Conservation (phyloP, 2,113 vertebrate genomes). For the Gobiocypris rarus region DNA sequence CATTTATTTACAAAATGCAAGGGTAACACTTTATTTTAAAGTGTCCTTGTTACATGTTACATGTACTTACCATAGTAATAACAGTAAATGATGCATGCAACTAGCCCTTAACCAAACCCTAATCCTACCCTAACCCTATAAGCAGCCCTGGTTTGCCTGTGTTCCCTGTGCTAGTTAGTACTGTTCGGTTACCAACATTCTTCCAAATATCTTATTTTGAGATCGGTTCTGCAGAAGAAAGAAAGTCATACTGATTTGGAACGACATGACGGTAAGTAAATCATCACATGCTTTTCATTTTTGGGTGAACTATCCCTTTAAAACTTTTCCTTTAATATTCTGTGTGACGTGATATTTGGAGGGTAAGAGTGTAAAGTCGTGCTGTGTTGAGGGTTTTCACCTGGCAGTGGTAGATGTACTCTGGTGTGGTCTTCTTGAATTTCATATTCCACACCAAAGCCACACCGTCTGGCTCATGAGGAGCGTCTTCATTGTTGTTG, state of each 20-base stretch:
- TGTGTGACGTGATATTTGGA: background rate
- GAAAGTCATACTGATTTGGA: background rate
- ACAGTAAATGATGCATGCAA: too few species aligned
- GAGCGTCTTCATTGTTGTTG: conserved; percentile 96
- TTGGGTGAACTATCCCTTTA: background rate
- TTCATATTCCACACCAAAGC: conserved; percentile 99
- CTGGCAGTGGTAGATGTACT: conserved; percentile 98
- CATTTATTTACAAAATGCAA: too few species aligned
- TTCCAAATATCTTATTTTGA: background rate
- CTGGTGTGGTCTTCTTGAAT: conserved; percentile 96
- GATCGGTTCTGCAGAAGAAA: background rate
- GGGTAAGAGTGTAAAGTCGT: background rate
- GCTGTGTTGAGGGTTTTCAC: conserved; percentile 68
- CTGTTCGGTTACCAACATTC: background rate
- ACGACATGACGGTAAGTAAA: background rate
- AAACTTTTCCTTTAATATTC: background rate
- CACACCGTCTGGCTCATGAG: conserved; percentile 95
- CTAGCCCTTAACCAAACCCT: too few species aligned
- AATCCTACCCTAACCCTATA: too few species aligned
- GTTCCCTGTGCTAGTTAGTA: too few species aligned
- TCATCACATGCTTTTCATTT: background rate
- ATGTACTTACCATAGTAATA: too few species aligned
- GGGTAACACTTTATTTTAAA: too few species aligned
- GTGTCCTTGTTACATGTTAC: too few species aligned
- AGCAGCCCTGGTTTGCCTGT: too few species aligned